Conservation (phyloP, 2,113 vertebrate genomes). For the Tamias sibiricus region DNA sequence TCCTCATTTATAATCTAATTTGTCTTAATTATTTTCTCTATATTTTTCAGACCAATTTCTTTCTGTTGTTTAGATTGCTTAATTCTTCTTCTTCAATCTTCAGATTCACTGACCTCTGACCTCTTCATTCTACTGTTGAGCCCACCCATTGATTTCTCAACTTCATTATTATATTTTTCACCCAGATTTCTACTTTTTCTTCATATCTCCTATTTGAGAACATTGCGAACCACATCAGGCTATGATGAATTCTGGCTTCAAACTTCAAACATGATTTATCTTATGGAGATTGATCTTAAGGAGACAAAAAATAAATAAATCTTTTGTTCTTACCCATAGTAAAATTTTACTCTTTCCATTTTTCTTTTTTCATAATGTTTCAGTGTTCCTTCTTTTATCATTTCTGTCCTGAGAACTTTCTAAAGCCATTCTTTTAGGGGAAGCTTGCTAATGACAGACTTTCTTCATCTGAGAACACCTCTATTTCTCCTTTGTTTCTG, state of each 20-base stretch:
- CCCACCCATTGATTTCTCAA: not conserved
- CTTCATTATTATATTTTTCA: not conserved
- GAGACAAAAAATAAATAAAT: too few relatives aligned
- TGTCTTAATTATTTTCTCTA: too few relatives aligned
- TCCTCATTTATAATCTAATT: not conserved
- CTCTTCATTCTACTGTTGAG: not conserved
- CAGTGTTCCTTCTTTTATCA: not conserved
- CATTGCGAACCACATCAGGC: not conserved
- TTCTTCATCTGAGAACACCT: not conserved
- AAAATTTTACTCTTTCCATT: not conserved
- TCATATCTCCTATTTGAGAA: not conserved
- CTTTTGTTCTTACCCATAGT: too few relatives aligned
- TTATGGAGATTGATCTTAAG: too few relatives aligned
- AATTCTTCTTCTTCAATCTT: not conserved
- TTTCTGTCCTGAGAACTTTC: not conserved
- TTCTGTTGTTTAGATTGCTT: not conserved
- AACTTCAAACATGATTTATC: not conserved
- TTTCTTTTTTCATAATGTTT: not conserved
- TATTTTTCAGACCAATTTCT: not conserved
- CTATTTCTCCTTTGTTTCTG: slow-evolving; percentile 3
- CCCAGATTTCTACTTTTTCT: too few relatives aligned
- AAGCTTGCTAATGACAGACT: not conserved
- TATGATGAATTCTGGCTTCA: not conserved
- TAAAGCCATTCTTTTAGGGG: not conserved
- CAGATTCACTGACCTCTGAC: not conserved